Evolutionary conservation across 2,113 vertebrate genomes (phyloP).

Genomic region (Polypterus bichir): DNA sequence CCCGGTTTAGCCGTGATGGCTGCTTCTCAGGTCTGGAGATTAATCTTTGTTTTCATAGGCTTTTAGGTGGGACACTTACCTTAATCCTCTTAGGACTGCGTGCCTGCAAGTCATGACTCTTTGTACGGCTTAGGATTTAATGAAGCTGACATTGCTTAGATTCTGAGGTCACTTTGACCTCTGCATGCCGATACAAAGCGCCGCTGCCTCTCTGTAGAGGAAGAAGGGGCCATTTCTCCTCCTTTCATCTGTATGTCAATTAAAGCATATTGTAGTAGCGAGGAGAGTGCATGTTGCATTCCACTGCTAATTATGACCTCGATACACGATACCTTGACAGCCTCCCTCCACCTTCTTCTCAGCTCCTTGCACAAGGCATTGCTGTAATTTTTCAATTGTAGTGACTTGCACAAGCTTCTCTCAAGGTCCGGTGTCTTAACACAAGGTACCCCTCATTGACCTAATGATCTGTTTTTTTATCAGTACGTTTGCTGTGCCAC

Average conservation of each 20-base stretch:
- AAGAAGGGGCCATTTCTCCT: conserved; percentile 4
- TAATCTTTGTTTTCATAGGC: conserved; percentile 56
- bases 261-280: conserved; percentile 22
- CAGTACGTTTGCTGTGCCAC: too few relatives aligned
- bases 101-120: conserved; percentile 47
- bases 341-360: too few relatives aligned
- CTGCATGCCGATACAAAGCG: conserved; percentile 30
- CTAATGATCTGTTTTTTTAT: too few relatives aligned
- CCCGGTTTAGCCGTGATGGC: conserved; percentile 20
- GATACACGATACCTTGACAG: conserved; percentile 29
- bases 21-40: conserved; percentile 28
- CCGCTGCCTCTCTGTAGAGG: conserved; percentile 8
- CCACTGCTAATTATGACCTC: conserved; percentile 39
- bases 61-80: conserved; percentile 52
- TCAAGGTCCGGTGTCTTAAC: too few relatives aligned
- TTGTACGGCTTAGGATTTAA: conserved; percentile 51
- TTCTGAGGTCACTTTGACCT: conserved; percentile 47
- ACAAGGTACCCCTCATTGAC: too few relatives aligned
- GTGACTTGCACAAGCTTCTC: too few relatives aligned
- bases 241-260: conserved; percentile 32
- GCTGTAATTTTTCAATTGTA: too few relatives aligned
- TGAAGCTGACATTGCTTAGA: conserved; percentile 40
- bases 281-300: conserved; percentile 27
- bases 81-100: conserved; percentile 57
- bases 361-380: too few relatives aligned